These are phyloP conservation scores for Strongylocentrotus purpuratus DNA, from an alignment of 35 echinoderm and acorn worm genomes.

Conservation along the genomic window DNA sequence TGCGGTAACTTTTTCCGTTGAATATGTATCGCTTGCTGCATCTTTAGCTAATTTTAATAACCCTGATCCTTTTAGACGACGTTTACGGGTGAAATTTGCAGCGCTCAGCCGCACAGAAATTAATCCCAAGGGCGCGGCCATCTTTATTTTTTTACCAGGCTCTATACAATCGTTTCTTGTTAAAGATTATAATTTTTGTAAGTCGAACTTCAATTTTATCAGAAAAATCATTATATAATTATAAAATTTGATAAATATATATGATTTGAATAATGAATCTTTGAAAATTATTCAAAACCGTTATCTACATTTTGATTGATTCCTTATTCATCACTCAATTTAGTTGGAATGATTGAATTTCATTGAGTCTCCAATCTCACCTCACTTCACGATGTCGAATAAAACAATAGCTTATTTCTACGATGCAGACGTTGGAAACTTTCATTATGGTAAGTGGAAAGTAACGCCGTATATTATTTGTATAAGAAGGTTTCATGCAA, in stretches of 20 bases:
- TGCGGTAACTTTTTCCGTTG: not conserved
- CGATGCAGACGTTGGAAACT: conserved; percentile 97
- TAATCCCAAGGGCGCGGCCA: conserved; percentile 12
- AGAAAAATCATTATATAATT: not conserved
- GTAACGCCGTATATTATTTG: not conserved
- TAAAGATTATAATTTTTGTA: not conserved
- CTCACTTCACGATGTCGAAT: conserved; percentile 63
- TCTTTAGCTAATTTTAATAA: not conserved
- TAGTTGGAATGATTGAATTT: not conserved
- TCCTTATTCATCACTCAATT: not conserved
- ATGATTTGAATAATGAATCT: not conserved
- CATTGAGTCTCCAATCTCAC: not conserved
- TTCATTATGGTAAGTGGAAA: conserved; percentile 94
- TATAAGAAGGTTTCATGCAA: not conserved
- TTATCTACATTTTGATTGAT: not conserved
- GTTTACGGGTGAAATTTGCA: not conserved
- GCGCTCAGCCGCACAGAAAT: not conserved
- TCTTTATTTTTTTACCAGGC: conserved; percentile 17
- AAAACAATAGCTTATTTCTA: conserved; percentile 98
- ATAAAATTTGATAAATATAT: not conserved
- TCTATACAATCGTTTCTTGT: not conserved
- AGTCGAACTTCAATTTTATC: not conserved
- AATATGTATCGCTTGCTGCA: not conserved
- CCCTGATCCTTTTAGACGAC: not conserved
- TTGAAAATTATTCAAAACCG: not conserved